Conservation (phyloP, 2,113 vertebrate species). For the Bambusicola thoracicus region DNA sequence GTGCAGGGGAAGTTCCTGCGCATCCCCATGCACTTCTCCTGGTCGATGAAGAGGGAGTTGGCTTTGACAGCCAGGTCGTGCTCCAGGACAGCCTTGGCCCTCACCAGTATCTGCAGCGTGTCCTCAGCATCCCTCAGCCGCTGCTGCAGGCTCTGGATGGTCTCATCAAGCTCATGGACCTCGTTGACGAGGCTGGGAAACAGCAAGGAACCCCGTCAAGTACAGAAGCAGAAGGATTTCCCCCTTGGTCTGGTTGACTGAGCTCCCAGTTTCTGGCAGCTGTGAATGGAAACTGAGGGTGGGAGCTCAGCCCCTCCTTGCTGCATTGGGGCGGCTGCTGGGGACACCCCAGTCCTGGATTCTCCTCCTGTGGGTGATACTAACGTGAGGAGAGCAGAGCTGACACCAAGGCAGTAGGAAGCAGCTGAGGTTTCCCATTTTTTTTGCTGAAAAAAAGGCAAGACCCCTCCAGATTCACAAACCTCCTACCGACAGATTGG, state of each 20-base stretch:
- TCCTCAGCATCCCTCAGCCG: conserved; percentile 87
- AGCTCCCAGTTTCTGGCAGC: fast-evolving
- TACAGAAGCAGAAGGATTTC: background rate
- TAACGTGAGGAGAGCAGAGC: background rate
- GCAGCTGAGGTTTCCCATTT: background rate
- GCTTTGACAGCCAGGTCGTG: conserved; percentile 91
- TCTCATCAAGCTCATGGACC: conserved; percentile 88
- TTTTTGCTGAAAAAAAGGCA: background rate
- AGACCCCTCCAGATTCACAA: background rate
- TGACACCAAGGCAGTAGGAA: background rate
- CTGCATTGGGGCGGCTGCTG: background rate
- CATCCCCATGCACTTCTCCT: conserved; percentile 95
- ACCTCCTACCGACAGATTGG: too few species aligned
- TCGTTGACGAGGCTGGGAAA: conserved; percentile 85
- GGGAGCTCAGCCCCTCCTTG: background rate
- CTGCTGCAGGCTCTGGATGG: conserved; percentile 85
- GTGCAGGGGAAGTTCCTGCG: conserved; percentile 90
- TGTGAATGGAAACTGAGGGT: background rate
- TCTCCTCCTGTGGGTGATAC: background rate
- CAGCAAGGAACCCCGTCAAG: background rate
- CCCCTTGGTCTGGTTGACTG: background rate
- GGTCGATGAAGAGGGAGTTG: conserved; percentile 92
- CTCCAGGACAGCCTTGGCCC: conserved; percentile 86
- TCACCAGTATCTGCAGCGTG: conserved; percentile 85
- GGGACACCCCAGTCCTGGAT: background rate